These are phyloP conservation scores for Sphaeramia orbicularis DNA, from an alignment of 2,797 vertebrate species.

Conservation along the genomic window DNA sequence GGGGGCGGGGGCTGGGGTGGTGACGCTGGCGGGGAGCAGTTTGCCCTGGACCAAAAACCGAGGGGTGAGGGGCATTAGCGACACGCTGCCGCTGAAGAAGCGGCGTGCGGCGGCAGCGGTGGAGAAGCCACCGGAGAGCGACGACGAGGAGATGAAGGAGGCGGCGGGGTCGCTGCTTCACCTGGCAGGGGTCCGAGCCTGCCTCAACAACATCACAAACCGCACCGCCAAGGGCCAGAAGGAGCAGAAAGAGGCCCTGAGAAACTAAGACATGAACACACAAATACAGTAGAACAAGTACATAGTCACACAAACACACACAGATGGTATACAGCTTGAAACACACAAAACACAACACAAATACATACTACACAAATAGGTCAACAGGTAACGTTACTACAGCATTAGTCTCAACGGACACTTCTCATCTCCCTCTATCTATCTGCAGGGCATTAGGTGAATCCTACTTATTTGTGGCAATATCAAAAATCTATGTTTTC, in stretches of 20 bases:
- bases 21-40: slow-evolving; percentile 85
- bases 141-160: slow-evolving; percentile 99
- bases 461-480: slow-evolving; percentile 99
- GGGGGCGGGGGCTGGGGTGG: slow-evolving; percentile 35
- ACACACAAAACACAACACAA: slow-evolving; percentile 40
- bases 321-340: slow-evolving; percentile 23
- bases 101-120: slow-evolving; percentile 92
- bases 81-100: slow-evolving; percentile 98
- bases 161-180: slow-evolving; percentile 96
- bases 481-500: slow-evolving; percentile 95
- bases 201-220: slow-evolving; percentile 98
- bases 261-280: slow-evolving; percentile 87
- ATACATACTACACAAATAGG: slow-evolving; percentile 68
- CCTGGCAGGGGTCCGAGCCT: slow-evolving; percentile 94
- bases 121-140: slow-evolving; percentile 94
- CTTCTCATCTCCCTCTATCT: slow-evolving; percentile 86
- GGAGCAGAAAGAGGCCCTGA: slow-evolving; percentile 94
- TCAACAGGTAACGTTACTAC: slow-evolving; percentile 80
- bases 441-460: slow-evolving; percentile 99
- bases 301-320: slow-evolving; percentile 50
- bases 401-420: slow-evolving; percentile 82
- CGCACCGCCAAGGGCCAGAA: slow-evolving; percentile 97
- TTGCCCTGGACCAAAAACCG: slow-evolving; percentile 91
- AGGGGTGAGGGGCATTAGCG: slow-evolving; percentile 86
- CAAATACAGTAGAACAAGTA: slow-evolving; percentile 32